These are phyloP conservation scores for Cichlasoma orientale DNA, from an alignment of 2,797 vertebrate genomes.

Conservation along the genomic window DNA sequence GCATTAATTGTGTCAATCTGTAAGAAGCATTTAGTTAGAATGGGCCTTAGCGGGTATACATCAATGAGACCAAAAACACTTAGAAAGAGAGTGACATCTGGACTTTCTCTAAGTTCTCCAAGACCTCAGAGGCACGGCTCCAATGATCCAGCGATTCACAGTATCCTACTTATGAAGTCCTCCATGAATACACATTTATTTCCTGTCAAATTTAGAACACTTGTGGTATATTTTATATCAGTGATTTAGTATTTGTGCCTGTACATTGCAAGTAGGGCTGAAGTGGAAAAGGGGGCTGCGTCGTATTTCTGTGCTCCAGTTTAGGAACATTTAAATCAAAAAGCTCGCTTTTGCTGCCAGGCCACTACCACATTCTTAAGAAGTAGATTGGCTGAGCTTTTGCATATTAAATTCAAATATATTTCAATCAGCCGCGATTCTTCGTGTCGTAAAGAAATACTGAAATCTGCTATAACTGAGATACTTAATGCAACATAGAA, in stretches of 20 bases:
- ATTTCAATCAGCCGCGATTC: neutral
- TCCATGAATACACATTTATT: conserved; percentile 1
- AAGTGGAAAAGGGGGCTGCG: neutral
- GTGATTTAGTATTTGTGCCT: neutral
- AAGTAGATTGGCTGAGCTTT: neutral
- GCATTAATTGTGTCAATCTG: neutral
- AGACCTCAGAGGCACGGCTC: neutral
- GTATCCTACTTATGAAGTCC: conserved; percentile 1
- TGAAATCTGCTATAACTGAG: neutral
- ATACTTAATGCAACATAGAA: neutral
- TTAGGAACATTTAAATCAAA: neutral
- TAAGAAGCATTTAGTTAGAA: neutral
- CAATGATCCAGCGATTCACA: neutral
- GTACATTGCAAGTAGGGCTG: neutral
- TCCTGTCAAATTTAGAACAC: neutral
- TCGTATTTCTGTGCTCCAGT: neutral
- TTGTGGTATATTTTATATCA: neutral
- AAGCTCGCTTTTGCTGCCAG: neutral
- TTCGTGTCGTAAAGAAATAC: neutral
- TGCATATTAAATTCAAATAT: neutral
- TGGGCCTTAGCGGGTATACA: neutral
- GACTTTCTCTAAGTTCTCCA: neutral
- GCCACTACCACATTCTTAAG: neutral
- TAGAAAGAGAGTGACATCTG: neutral
- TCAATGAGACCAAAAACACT: neutral